These are phyloP conservation scores for Heteractis magnifica DNA, from an alignment of 92 coral and sea anemone genomes.

Conservation along the genomic window DNA sequence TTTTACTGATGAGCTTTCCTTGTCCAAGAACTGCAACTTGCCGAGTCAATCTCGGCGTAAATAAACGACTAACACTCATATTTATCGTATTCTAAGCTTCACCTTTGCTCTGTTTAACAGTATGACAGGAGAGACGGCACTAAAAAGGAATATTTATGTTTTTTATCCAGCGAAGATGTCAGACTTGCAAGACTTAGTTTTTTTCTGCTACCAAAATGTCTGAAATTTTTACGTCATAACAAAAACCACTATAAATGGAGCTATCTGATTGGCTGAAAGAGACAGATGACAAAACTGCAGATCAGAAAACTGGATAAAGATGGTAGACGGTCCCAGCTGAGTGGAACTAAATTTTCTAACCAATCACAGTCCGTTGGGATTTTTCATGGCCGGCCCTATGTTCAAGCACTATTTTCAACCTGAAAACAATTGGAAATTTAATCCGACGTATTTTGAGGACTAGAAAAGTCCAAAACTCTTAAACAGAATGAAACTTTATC, in stretches of 20 bases:
- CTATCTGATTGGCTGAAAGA: constrained; percentile 10
- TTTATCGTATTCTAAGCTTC: neutral
- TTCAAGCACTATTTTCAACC: too few species aligned
- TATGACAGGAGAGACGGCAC: neutral
- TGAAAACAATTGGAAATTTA: too few species aligned
- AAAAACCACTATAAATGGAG: neutral
- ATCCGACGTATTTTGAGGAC: too few species aligned
- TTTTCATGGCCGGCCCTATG: too few species aligned
- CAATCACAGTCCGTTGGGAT: too few species aligned
- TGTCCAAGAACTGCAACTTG: neutral
- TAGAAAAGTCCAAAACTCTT: too few species aligned
- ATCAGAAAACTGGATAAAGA: too few species aligned
- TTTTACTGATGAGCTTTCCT: neutral
- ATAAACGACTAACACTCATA: constrained; percentile 1
- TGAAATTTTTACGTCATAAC: constrained; percentile 20
- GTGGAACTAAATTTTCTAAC: too few species aligned
- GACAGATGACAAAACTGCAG: too few species aligned
- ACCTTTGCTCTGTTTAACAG: neutral
- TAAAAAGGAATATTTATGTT: neutral
- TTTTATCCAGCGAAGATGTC: neutral
- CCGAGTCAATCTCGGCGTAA: neutral
- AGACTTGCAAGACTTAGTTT: neutral
- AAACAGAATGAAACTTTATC: too few species aligned
- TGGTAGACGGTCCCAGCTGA: too few species aligned
- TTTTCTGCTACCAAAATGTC: neutral